phyloP scores from a whole-genome alignment of 1,140 invertebrate genomes.

The Dendroctonus valens region DNA sequence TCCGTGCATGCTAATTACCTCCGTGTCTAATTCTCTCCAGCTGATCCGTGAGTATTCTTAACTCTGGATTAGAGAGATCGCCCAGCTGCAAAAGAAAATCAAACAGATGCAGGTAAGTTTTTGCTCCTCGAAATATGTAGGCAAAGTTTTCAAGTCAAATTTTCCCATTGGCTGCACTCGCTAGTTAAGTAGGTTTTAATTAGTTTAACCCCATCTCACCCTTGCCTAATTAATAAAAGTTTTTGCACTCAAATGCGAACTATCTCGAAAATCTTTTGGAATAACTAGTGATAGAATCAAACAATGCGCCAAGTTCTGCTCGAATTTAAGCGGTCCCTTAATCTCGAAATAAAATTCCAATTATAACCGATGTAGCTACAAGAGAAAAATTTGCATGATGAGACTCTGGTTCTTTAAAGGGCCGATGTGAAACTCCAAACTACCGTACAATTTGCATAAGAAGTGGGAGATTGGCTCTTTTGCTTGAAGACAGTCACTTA shows the following conservation, averaged over 20 bases:
- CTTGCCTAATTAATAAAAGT: no score
- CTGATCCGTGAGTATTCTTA: slow-evolving; percentile 83
- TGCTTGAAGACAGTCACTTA: slow-evolving; percentile 20
- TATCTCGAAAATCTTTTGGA: no score
- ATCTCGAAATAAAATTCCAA: slow-evolving; percentile 18
- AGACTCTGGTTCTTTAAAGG: slow-evolving; percentile 4
- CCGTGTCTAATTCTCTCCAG: slow-evolving; percentile 84
- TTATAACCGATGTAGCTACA: slow-evolving; percentile 9
- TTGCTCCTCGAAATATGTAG: background rate
- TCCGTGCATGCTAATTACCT: slow-evolving; percentile 57
- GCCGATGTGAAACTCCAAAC: slow-evolving; percentile 19
- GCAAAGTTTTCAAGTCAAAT: background rate
- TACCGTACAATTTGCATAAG: slow-evolving; percentile 28
- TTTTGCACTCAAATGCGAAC: no score
- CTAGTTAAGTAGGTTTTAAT: no score
- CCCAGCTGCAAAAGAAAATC: slow-evolving; percentile 64
- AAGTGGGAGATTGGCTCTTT: slow-evolving; percentile 17
- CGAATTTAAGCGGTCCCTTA: background rate
- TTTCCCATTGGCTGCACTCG: no score
- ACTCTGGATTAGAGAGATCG: slow-evolving; percentile 80
- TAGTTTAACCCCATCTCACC: no score
- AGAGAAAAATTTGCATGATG: slow-evolving; percentile 18
- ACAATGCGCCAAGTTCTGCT: no score
- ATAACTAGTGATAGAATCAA: no score
- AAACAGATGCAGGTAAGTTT: background rate